Percentiles rank a stretch among this genome's conserved stretches.
These are phyloP conservation scores for Apolygus lucorum DNA, from an alignment of 1,140 invertebrate species.

Conservation along the genomic window DNA sequence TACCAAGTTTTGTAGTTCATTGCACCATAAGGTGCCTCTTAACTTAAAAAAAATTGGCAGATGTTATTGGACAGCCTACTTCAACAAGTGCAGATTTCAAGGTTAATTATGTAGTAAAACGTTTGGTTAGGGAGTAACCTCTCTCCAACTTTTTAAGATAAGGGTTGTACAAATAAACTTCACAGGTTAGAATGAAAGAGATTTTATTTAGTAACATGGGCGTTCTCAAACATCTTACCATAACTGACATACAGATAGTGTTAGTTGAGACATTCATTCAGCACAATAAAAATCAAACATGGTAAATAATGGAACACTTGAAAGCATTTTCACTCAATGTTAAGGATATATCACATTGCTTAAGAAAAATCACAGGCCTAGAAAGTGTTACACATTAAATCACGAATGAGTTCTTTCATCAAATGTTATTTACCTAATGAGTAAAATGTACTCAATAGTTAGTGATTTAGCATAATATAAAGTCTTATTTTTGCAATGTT, in stretches of 20 bases:
- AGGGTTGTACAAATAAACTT: too few relatives aligned
- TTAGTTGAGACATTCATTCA: not conserved
- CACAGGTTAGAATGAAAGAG: not conserved
- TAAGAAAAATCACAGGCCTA: constrained; percentile 13
- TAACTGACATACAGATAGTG: not conserved
- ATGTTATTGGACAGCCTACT: too few relatives aligned
- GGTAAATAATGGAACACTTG: not conserved
- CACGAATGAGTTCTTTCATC: not conserved
- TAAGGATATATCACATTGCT: constrained; percentile 13
- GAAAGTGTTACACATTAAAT: not conserved
- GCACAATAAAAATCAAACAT: not conserved
- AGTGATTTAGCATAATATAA: not conserved
- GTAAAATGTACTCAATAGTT: not conserved
- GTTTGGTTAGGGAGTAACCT: too few relatives aligned
- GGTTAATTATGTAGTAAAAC: too few relatives aligned
- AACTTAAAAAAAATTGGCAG: too few relatives aligned
- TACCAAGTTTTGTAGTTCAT: too few relatives aligned
- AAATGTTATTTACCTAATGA: not conserved
- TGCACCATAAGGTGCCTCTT: too few relatives aligned
- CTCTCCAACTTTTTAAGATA: too few relatives aligned
- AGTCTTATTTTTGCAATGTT: not conserved
- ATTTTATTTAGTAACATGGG: not conserved
- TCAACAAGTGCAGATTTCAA: too few relatives aligned
- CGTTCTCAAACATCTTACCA: not conserved
- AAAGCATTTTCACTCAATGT: constrained; percentile 6